These are phyloP conservation scores for Labeo rohita DNA, from an alignment of 2,113 vertebrate genomes.

Conservation along the genomic window DNA sequence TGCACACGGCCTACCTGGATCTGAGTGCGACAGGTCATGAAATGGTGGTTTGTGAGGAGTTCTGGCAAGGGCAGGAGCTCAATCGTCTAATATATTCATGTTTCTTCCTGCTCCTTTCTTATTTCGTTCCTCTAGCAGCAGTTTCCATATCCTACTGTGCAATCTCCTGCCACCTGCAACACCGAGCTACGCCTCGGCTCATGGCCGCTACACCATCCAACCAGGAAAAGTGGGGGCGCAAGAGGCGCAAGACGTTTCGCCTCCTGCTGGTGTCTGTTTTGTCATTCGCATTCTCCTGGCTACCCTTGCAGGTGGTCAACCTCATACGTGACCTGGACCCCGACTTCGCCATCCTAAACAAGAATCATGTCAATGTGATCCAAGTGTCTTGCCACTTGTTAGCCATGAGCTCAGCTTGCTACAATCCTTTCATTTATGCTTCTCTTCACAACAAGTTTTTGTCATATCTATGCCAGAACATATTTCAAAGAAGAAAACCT, in stretches of 20 bases:
- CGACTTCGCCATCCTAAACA: constrained; percentile 78
- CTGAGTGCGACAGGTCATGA: constrained; percentile 78
- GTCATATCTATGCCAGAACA: constrained; percentile 71
- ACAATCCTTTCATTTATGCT: constrained; percentile 84
- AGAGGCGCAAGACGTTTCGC: constrained; percentile 83
- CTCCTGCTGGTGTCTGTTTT: constrained; percentile 81
- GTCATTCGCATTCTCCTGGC: constrained; percentile 87
- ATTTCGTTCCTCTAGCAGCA: constrained; percentile 81
- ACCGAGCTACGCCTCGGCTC: constrained; percentile 70
- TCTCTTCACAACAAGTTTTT: constrained; percentile 81
- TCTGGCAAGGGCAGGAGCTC: constrained; percentile 80
- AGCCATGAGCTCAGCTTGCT: constrained; percentile 84
- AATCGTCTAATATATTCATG: constrained; percentile 83
- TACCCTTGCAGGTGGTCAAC: constrained; percentile 86
- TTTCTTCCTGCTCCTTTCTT: constrained; percentile 82
- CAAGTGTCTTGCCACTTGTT: constrained; percentile 81
- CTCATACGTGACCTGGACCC: constrained; percentile 81
- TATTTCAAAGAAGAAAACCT: constrained; percentile 53
- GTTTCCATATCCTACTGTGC: constrained; percentile 85
- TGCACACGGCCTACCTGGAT: constrained; percentile 83
- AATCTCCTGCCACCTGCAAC: constrained; percentile 79
- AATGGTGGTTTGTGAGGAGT: constrained; percentile 87
- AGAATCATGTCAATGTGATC: constrained; percentile 78
- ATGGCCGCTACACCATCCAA: constrained; percentile 69
- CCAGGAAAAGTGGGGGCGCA: constrained; percentile 76